A percentile compares a stretch with the other conserved stretches of the same genome.
Conservation (phyloP, 2,113 vertebrate species). For the Elaphurus davidianus region DNA sequence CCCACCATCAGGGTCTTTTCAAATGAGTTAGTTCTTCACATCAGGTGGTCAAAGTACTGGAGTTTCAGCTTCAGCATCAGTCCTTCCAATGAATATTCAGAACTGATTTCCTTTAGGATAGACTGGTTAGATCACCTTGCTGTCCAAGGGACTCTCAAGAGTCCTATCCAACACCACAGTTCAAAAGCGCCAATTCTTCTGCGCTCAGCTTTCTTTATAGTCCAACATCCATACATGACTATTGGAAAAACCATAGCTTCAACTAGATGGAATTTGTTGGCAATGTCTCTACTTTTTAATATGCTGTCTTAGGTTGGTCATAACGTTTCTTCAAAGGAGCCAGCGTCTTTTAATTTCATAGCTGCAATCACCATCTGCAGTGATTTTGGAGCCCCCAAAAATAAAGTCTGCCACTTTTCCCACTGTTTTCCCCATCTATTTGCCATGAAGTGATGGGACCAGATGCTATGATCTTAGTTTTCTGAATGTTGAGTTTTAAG, state of each 20-base stretch:
- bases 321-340: neutral
- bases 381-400: accelerated
- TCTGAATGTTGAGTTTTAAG: neutral
- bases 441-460: neutral
- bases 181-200: neutral
- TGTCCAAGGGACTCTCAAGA: neutral
- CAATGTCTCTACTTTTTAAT: neutral
- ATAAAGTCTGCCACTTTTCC: neutral
- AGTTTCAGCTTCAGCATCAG: neutral
- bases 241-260: neutral
- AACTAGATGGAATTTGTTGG: neutral
- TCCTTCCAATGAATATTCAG: neutral
- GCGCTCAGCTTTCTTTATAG: neutral
- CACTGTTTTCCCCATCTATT: neutral
- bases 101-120: neutral
- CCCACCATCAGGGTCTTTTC: neutral
- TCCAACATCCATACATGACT: neutral
- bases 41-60: neutral
- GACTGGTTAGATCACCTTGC: neutral
- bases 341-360: neutral
- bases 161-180: neutral
- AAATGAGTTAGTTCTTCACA: neutral
- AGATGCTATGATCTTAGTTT: neutral
- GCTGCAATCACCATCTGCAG: neutral
- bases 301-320: neutral